Base-by-base conservation (phyloP, 1,140 invertebrate genomes). In the Fopius arisanus region DNA sequence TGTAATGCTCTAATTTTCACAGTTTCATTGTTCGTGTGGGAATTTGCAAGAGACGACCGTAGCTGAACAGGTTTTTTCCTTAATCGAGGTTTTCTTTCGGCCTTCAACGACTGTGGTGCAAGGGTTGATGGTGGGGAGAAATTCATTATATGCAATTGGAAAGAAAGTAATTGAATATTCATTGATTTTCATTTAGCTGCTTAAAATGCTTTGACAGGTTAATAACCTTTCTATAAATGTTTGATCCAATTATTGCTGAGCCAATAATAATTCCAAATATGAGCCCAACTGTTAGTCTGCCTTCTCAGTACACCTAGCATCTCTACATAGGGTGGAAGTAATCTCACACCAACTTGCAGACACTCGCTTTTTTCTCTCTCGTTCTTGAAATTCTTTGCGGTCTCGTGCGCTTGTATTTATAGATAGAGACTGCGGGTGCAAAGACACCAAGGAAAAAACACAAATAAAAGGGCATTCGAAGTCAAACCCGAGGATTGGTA, bases 301-400 rank as follows among this genome's bases (percentile, higher is more conserved):
- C 26, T 28, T 12, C 7, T 9, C 31, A 33, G 31, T 33, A 9
- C 9, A 33, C 3, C 31, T 33, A 33, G 31, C n/a, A n/a, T n/a
- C 9, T 33, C 31, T 4, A 7, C n/a, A 43, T 5, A 63, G 28
- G 14, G 59, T 31, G 10, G 10, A 31, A n/a, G 23, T 23, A 10
- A n/a, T 29, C 28, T 63, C 5, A 63, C 23, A 12, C 59, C 10
- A 10, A 9, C 6, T 7, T 54, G 59, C 59, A 63, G 59, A 63
- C 59, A 63, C 6, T 29, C 3, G 28, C 6, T 63, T 63, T 63
- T 63, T 63, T 16, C 14, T 31, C 26, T 31, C 28, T 63, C 59
- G 59, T 63, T 63, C 28, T 63, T 63, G 59, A 63, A 63, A 63
- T 63, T 63, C 59, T 63, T 31, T 31, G 59, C 12, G 59, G 26